These are phyloP conservation scores for Aphelocoma californica DNA, from an alignment of 2,797 vertebrate genomes.

Conservation along the genomic window DNA sequence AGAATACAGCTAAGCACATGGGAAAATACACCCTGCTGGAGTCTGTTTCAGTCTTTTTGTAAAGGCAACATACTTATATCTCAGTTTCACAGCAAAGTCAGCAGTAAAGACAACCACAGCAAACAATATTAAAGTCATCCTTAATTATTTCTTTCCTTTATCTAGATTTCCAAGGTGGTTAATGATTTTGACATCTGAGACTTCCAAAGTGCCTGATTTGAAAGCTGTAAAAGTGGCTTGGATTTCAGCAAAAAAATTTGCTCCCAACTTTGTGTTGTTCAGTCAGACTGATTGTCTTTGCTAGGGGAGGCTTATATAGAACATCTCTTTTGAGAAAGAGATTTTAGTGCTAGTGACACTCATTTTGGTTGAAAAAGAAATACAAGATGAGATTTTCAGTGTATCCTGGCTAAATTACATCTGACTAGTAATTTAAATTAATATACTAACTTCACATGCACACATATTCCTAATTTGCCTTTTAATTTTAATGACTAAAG, in stretches of 20 bases:
- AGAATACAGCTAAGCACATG: neutral
- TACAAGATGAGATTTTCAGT: neutral
- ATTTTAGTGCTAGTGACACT: neutral
- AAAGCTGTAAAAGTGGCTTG: neutral
- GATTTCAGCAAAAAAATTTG: neutral
- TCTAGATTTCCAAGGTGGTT: neutral
- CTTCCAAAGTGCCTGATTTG: neutral
- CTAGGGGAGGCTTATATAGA: neutral
- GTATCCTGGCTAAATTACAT: neutral
- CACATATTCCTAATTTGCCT: neutral
- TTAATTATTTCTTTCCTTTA: neutral
- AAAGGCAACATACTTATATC: neutral
- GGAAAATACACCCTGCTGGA: neutral
- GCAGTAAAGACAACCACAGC: neutral
- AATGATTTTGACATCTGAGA: neutral
- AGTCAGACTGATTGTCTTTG: neutral
- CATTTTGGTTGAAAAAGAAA: neutral
- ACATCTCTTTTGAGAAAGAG: neutral
- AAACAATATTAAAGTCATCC: neutral
- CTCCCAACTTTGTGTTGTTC: neutral
- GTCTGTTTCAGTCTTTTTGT: neutral
- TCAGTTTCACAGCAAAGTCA: neutral
- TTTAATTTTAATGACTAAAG: constrained; percentile 10
- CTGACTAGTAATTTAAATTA: neutral
- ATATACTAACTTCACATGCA: neutral